Evolutionary conservation across 2,888 invertebrate species (phyloP).

Genomic region (Apomyelois bistriatella): DNA sequence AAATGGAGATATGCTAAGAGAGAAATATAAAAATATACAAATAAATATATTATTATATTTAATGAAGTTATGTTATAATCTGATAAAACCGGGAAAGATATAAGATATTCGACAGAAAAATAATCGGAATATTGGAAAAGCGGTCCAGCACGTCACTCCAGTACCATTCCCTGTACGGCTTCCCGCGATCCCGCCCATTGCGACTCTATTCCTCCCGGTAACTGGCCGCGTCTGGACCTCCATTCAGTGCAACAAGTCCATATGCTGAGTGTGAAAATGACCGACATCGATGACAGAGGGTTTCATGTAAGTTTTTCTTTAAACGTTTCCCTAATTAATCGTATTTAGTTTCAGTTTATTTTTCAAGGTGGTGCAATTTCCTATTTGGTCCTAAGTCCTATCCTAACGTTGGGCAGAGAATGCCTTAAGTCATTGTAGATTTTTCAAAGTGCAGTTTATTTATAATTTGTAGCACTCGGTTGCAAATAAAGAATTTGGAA

Average conservation of each 20-base stretch:
- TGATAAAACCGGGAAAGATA: slow-evolving; percentile 2
- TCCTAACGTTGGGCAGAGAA: no score
- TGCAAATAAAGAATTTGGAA: no score
- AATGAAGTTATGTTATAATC: no score
- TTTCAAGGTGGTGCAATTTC: no score
- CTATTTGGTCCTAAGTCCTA: no score
- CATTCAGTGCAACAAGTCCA: neutral
- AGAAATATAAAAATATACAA: no score
- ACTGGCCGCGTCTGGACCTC: slow-evolving; percentile 21
- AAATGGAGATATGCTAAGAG: no score
- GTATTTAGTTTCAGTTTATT: no score
- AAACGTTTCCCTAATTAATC: neutral
- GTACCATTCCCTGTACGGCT: slow-evolving; percentile 13
- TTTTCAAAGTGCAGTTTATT: no score
- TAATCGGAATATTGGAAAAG: neutral
- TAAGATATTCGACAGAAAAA: neutral
- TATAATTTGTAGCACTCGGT: no score
- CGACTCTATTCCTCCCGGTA: slow-evolving; percentile 25
- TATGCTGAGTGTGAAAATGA: slow-evolving; percentile 32
- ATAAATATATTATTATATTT: no score
- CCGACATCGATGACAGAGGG: slow-evolving; percentile 52
- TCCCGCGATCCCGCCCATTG: slow-evolving; percentile 28
- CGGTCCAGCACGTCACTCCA: neutral
- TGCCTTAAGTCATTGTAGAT: no score
- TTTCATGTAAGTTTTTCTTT: slow-evolving; percentile 42